Base-by-base conservation (phyloP, 2,797 vertebrate genomes). In the Silurus aristotelis region DNA sequence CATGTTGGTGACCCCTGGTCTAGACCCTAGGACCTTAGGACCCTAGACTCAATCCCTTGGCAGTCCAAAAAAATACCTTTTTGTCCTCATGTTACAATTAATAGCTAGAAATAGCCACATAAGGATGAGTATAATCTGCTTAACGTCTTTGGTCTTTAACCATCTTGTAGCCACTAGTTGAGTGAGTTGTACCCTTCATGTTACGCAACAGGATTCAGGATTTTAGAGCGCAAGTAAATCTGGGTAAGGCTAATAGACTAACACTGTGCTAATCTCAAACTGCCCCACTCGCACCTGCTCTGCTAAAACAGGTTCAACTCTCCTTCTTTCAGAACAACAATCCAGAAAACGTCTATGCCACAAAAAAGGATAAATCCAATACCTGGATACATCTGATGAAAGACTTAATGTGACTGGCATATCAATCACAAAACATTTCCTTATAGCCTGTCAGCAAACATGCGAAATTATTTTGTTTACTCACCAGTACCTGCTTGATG, bases 231-330 rank as follows among this genome's bases (percentile, higher is more conserved):
- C 87, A 89, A 89, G 86, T 83, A 91, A 92, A 93, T 86, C 84
- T 78, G 87, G 85, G 86, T 95, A 94, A 95, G 92, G 87, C 93
- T 89, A 92, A 92, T 95, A 10, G 91, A 89, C 91, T 94, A 95
- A 95, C 94, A 93, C 93, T 92, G 89, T 91, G 91, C 91, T 94
- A 93, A 95, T 92, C 94, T 92, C 86, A 83, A 93, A 89, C 89
- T 92, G 89, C 88, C 88, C 91, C 91, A 25, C 43, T 46, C 89
- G 87, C 85, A 90, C 83, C 89, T 92, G 92, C 91, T 91, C 92
- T 90, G 83, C 75, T 27, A n/a, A 46, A 46, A 63, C 55, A 46
- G 13, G 9, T 58, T 77, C 1, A 77, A 38, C 60, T 72, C 75
- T 70, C 38, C 75, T 71, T 31, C 73, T 79, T 84, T 79, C 43